Base-by-base conservation (phyloP, 2,797 vertebrate genomes). In the Enteromius fasciolatus region DNA sequence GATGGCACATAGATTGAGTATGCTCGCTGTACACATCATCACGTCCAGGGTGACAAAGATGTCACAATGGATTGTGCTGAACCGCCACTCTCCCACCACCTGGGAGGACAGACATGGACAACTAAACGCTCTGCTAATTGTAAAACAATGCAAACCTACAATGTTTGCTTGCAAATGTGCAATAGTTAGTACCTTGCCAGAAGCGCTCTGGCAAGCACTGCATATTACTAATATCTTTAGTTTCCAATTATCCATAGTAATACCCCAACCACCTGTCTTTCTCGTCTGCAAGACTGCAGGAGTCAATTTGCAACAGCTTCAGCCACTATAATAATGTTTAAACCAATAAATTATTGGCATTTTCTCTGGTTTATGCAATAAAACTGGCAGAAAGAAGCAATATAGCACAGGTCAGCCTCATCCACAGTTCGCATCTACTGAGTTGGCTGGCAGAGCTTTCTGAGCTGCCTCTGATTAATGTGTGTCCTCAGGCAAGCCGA, bases 11-110 rank as follows among this genome's bases (percentile, higher is more conserved):
- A 99, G 96, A 93, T 99, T 99, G 91, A 99, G 95, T 93, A 99
- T 99, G 92, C 97, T 99, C 66, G 98, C 98, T n/a, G 97, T 99
- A 89, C 98, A 99, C 98, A 99, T 99, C 98, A 99, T 99, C 85
- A 99, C 98, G 31, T 99, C 98, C 84, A 98, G 94, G 78, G 98
- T 98, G 92, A 99, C 96, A 70, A 99, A 99, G 93, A 99, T 97
- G 91, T 99, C 97, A 92, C 98, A 99, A 92, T 99, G 98, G 92
- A 99, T 97, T 92, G 94, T 97, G 89, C 97, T 98, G 90, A 99
- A 98, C 63, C 96, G 95, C 98, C 97, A 98, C 90, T 99, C 97
- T 1, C 98, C 97, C 44, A 99, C 98, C 88, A 99, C 98, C 98
- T 99, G 86, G 72, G 67, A 85, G 87, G 87, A 83, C 89, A 91